Base-by-base conservation (phyloP, 1,140 invertebrate species). In the Drosophila tristis region DNA sequence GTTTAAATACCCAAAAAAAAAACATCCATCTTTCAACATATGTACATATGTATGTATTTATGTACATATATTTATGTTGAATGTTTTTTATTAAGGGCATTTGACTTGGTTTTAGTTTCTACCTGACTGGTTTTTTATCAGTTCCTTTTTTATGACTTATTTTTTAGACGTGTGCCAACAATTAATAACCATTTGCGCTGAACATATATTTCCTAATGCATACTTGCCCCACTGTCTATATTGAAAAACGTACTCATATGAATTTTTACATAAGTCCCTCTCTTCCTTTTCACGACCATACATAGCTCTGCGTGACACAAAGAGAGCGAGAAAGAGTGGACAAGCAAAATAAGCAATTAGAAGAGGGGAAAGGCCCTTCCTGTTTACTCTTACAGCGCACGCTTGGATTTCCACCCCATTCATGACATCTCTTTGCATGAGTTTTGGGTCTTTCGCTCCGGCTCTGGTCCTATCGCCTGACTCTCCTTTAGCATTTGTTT, bases 111-210 rank as follows among this genome's bases (percentile, higher is more conserved):
- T 56, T 49, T 26, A 5, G 23, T 48, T 51, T 43, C 68, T 89
- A 89, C 84, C 84, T 89, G 84, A 7, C 7, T 13, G 23, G 16
- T 82, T 75, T 78, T 78, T 78, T 78, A 74, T 44, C 60, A 67
- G 44, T 75, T 71, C 29, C 43, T 73, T 79, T 76, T 89, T 84
- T 82, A 79, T 58, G 57, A 70, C 75, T 66, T 61, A 62, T 82
- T 73, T 70, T 68, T 81, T 67, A 78, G 79, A 56, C 85, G 84
- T 89, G 84, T 87, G 84, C 64, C 84, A 54, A 87, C 81, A 89
- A 89, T 89, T 89, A 89, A 67, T 78, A 70, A 63, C 13, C 75
- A 66, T 87, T 87, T 79, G 77, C 62, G 59, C 42, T 42, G 6
- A 55, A 64, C 23, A 67, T 60, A 35, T 31, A 29, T 29, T 29